These are phyloP conservation scores for Platalea minor DNA, from an alignment of 2,797 vertebrate species.

Conservation along the genomic window DNA sequence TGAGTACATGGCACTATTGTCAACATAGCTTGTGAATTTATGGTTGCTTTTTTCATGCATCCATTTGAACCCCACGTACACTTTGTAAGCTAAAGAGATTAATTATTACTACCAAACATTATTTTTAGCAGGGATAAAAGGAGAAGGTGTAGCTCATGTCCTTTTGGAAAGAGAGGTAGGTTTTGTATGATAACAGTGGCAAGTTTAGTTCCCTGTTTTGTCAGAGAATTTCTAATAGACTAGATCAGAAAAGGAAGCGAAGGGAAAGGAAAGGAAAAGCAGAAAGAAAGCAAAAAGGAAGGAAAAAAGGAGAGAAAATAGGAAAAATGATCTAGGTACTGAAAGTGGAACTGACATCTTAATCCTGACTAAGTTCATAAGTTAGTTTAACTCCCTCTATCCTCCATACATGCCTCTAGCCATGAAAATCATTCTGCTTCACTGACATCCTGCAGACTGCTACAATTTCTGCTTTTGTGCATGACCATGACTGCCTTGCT, in stretches of 20 bases:
- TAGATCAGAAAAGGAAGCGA: not conserved
- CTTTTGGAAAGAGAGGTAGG: not conserved
- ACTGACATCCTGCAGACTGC: not conserved
- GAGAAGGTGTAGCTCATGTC: not conserved
- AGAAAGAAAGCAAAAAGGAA: not conserved
- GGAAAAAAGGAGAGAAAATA: not conserved
- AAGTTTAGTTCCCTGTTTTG: not conserved
- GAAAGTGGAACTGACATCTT: not conserved
- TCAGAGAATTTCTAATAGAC: not conserved
- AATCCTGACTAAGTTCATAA: not conserved
- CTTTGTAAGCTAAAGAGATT: not conserved
- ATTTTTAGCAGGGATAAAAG: not conserved
- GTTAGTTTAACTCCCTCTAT: not conserved
- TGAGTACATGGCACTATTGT: not conserved
- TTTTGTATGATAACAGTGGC: not conserved
- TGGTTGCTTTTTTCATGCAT: not conserved
- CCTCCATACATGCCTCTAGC: not conserved
- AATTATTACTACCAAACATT: not conserved
- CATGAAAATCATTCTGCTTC: not conserved
- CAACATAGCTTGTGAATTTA: not conserved
- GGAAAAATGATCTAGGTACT: not conserved
- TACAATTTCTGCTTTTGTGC: not conserved
- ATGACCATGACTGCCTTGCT: not conserved
- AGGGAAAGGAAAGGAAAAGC: not conserved
- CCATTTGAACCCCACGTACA: not conserved